Percentiles rank a stretch among this genome's conserved stretches.
phyloP scores from a whole-genome alignment of 2,888 invertebrate species.

The Apeira syringaria region DNA sequence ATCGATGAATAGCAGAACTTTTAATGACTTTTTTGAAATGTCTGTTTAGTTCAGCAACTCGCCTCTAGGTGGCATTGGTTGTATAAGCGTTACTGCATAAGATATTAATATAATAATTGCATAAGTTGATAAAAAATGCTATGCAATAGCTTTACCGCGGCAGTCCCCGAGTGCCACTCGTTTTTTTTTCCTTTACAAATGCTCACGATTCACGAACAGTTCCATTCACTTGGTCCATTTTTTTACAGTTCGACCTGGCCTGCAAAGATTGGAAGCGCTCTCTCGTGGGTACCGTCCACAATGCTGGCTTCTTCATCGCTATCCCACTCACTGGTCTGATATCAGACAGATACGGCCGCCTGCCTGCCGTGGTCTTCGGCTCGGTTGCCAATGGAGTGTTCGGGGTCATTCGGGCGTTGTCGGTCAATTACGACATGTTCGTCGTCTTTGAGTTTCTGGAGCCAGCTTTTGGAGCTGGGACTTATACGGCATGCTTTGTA shows the following conservation, averaged over 20 bases:
- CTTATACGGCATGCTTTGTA: conserved; percentile 85
- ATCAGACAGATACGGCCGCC: conserved; percentile 88
- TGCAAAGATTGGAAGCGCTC: conserved; percentile 90
- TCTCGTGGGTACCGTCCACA: conserved; percentile 89
- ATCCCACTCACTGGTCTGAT: conserved; percentile 88
- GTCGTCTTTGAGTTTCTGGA: conserved; percentile 84
- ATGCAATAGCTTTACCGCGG: too few species aligned
- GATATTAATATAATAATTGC: too few species aligned
- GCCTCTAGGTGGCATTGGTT: too few species aligned
- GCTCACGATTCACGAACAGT: too few species aligned
- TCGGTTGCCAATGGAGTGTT: conserved; percentile 80
- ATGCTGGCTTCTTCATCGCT: conserved; percentile 89
- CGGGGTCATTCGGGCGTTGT: conserved; percentile 82
- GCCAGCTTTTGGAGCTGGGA: conserved; percentile 81
- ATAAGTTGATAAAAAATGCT: too few species aligned
- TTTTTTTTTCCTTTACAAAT: too few species aligned
- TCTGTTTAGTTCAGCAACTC: too few species aligned
- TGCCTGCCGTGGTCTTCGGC: conserved; percentile 83
- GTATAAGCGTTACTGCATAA: too few species aligned
- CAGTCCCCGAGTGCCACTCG: too few species aligned
- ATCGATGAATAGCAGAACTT: too few species aligned
- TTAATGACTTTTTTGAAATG: too few species aligned
- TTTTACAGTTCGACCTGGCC: conserved; percentile 84
- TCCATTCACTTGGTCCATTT: too few species aligned
- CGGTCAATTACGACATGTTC: conserved; percentile 84